Conservation (phyloP, 1,140 invertebrate genomes). For the Zeugodacus cucurbitae region DNA sequence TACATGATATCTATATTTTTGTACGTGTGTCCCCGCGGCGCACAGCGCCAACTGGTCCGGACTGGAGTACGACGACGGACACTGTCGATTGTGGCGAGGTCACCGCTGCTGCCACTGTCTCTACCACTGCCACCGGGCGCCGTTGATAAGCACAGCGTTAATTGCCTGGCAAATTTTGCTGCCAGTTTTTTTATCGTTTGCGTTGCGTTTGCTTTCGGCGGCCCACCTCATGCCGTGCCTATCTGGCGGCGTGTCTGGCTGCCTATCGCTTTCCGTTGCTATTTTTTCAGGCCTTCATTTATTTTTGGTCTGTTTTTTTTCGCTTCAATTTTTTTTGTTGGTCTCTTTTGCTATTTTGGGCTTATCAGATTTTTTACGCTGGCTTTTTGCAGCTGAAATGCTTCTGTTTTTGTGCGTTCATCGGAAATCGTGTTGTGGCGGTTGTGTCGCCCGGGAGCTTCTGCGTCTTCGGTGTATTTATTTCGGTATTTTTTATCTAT, state of each 20-base stretch:
- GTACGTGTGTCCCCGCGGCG: neutral
- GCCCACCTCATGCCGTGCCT: neutral
- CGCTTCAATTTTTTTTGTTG: neutral
- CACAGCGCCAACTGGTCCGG: neutral
- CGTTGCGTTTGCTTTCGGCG: neutral
- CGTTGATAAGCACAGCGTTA: constrained; percentile 15
- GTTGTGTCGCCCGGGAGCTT: neutral
- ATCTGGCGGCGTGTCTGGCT: neutral
- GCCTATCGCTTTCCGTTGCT: neutral
- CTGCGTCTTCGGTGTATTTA: neutral
- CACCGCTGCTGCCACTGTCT: neutral
- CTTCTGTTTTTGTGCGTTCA: neutral
- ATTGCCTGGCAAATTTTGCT: constrained; percentile 3
- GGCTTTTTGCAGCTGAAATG: neutral
- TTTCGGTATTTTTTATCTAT: neutral
- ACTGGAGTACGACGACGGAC: neutral
- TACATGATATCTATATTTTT: neutral
- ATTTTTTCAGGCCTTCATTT: neutral
- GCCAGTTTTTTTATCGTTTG: neutral
- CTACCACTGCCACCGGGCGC: neutral
- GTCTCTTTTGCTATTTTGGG: neutral
- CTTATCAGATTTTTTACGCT: neutral
- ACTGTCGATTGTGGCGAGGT: too few species aligned
- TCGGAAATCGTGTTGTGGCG: neutral
- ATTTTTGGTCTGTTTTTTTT: neutral